Evolutionary conservation across 2,797 vertebrate species (phyloP), one percentile per base, ranked within the genome.

Genomic region (Coregonus sp.): DNA sequence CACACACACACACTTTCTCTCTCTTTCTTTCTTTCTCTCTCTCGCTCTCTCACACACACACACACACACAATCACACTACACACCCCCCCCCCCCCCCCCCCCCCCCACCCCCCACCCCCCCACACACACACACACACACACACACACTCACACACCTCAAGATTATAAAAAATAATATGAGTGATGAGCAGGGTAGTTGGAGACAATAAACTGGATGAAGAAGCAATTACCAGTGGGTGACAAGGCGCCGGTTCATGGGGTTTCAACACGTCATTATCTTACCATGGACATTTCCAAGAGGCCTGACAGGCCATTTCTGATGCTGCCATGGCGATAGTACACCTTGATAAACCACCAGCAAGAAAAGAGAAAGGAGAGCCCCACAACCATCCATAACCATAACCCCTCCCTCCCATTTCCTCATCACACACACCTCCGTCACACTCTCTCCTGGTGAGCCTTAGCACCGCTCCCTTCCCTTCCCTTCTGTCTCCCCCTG

Each of bases 251-350:
- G 95, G 95, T 96, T 95, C 92, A 89, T 92, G 91, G 90, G 29
- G 92, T 95, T 96, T 96, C 96, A 96, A 93, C 94, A 91, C 96
- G 96, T 97, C 96, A 96, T 97, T 97, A 97, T 96, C 95, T 96
- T 94, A 92, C 93, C 94, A 96, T 97, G 95, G 94, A 95, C 94
- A 93, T 94, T 93, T 93, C 91, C 91, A 91, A 92, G 92, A 88
- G 88, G 78, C 88, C 85, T 92, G 93, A 93, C 93, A 93, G 92
- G 89, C 91, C 87, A 88, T 93, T 94, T 93, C 90, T 91, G 90
- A 85, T 83, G 82, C 85, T 87, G 90, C 2, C 87, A 86, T 80
- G 82, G 86, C 85, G 90, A 92, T 90, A 47, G 11, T 11, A 9
- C 9, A 47, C 40, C 40, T 12, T 47, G 40, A 47, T 47, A 90